Conservation (phyloP, 2,113 vertebrate genomes). For the Verasper variegatus region DNA sequence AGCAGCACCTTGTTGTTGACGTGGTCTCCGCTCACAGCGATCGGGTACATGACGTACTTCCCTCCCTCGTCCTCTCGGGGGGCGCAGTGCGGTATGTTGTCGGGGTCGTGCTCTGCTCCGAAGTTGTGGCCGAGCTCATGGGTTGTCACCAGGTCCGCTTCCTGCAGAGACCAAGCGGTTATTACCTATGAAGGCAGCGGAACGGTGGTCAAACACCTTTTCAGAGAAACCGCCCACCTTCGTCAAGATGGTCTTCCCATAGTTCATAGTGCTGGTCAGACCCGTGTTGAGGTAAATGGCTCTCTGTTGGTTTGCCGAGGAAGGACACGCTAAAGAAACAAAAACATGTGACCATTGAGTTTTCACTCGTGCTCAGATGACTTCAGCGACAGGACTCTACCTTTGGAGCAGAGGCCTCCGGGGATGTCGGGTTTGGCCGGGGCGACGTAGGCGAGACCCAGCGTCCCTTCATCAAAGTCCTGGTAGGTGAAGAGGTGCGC, state of each 20-base stretch:
- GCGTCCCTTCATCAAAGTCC: slow-evolving; percentile 96
- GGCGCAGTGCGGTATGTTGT: slow-evolving; percentile 88
- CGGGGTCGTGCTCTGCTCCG: slow-evolving; percentile 95
- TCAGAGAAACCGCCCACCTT: slow-evolving; percentile 82
- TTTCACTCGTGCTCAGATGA: not conserved
- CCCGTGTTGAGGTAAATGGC: slow-evolving; percentile 94
- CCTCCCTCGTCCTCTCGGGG: slow-evolving; percentile 94
- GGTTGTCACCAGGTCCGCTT: slow-evolving; percentile 95
- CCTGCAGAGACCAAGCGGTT: slow-evolving; percentile 75
- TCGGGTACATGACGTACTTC: slow-evolving; percentile 97
- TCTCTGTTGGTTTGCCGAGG: slow-evolving; percentile 79
- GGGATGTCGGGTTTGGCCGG: slow-evolving; percentile 88
- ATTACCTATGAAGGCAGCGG: too few species aligned
- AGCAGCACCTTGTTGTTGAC: slow-evolving; percentile 94
- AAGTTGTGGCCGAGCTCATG: slow-evolving; percentile 98
- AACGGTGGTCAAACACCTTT: not conserved
- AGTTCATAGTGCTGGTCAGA: slow-evolving; percentile 97
- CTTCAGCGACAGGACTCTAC: slow-evolving; percentile 67
- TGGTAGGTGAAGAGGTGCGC: slow-evolving; percentile 98
- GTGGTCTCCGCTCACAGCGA: slow-evolving; percentile 96
- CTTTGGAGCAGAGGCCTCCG: slow-evolving; percentile 94
- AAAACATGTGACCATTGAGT: not conserved
- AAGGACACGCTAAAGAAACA: slow-evolving; percentile 80
- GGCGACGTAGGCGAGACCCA: slow-evolving; percentile 95
- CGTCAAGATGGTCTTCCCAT: slow-evolving; percentile 98